Evolutionary conservation across 2,797 vertebrate species (phyloP).

Genomic region (Sebastes reedi): DNA sequence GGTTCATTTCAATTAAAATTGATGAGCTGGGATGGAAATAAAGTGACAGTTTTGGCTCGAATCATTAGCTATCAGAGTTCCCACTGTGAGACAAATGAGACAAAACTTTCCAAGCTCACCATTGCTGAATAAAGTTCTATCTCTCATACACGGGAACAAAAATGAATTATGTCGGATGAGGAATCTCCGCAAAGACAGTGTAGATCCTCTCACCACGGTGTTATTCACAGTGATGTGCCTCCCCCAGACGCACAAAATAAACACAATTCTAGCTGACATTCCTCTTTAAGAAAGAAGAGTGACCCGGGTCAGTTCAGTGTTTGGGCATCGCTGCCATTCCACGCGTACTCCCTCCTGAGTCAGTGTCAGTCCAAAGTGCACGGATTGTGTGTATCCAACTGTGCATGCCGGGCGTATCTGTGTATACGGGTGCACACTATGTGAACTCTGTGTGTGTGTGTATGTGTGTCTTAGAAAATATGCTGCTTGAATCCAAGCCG

Average conservation of each 20-base stretch:
- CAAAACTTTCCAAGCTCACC: neutral
- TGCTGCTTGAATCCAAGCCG: slow-evolving; percentile 45
- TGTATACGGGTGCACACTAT: neutral
- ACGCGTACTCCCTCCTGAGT: slow-evolving; percentile 30
- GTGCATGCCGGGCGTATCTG: slow-evolving; percentile 38
- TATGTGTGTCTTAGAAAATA: slow-evolving; percentile 37
- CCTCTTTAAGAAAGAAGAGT: slow-evolving; percentile 48
- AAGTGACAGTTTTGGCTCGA: neutral
- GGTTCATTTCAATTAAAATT: slow-evolving; percentile 30
- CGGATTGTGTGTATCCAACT: slow-evolving; percentile 8
- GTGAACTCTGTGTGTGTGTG: neutral
- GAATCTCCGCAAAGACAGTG: slow-evolving; percentile 6
- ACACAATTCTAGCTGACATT: slow-evolving; percentile 59
- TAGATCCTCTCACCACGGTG: slow-evolving; percentile 34
- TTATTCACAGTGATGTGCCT: slow-evolving; percentile 22
- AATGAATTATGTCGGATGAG: slow-evolving; percentile 5
- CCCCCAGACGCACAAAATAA: slow-evolving; percentile 45
- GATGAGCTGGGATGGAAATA: slow-evolving; percentile 21
- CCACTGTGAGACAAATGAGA: slow-evolving; percentile 22
- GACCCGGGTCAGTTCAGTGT: slow-evolving; percentile 63
- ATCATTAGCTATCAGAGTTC: slow-evolving; percentile 26
- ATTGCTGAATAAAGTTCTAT: neutral
- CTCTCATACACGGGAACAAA: neutral
- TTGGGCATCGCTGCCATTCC: slow-evolving; percentile 71
- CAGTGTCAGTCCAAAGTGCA: slow-evolving; percentile 10